Percentiles rank a stretch among this genome's conserved stretches.
Evolutionary conservation across 2,888 invertebrate genomes (phyloP).

Genomic region (Phyllotreta striolata): DNA sequence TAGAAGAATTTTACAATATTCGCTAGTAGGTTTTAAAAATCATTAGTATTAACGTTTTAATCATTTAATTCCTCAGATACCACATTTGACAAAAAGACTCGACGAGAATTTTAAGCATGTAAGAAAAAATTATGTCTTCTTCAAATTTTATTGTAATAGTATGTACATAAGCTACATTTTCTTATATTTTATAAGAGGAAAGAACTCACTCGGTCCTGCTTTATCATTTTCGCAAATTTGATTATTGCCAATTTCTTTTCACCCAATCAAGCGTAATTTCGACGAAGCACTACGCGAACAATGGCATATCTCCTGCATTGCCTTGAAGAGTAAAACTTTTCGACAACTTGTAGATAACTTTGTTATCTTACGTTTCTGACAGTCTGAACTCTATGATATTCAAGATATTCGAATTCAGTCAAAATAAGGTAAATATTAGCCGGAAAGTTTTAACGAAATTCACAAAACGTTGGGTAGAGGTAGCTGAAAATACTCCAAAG

Average conservation of each 20-base stretch:
- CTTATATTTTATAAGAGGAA: too few species aligned
- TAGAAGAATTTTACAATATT: too few species aligned
- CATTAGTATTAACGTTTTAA: too few species aligned
- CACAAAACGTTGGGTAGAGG: conserved; percentile 18
- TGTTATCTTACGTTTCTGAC: conserved; percentile 34
- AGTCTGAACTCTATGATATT: conserved; percentile 34
- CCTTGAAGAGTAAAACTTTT: conserved; percentile 20
- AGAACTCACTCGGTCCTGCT: background rate
- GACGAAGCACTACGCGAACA: conserved; percentile 9
- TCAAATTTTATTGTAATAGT: too few species aligned
- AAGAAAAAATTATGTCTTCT: too few species aligned
- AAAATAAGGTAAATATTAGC: conserved; percentile 36
- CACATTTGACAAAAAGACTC: too few species aligned
- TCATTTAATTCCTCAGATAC: too few species aligned
- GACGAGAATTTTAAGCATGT: too few species aligned
- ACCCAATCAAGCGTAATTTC: conserved; percentile 14
- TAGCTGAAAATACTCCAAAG: conserved; percentile 1
- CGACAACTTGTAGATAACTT: conserved; percentile 30
- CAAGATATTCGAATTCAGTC: conserved; percentile 33
- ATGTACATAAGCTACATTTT: too few species aligned
- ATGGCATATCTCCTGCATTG: conserved; percentile 15
- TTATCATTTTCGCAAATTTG: background rate
- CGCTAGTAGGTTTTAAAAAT: too few species aligned
- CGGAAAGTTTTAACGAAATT: conserved; percentile 26
- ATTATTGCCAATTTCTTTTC: conserved; percentile 19